Evolutionary conservation across 2,888 invertebrate species (phyloP).

Genomic region (Seira sanloemensis): DNA sequence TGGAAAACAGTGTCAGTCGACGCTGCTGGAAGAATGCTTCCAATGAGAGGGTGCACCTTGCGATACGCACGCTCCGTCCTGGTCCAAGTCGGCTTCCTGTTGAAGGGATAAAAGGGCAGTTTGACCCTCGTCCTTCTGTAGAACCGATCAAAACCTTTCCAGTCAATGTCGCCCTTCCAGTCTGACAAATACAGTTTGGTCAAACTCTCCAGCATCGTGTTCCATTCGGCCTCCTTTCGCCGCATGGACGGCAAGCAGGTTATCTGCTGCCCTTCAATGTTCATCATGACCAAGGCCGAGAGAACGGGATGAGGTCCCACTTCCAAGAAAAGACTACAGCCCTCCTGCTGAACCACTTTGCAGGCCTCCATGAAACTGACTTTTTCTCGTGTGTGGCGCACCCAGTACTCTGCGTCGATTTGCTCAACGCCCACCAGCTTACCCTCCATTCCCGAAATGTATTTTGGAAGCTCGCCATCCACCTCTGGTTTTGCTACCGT

Average conservation of each 20-base stretch:
- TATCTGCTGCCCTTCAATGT: not conserved
- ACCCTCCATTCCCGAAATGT: conserved; percentile 58
- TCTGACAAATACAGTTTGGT: conserved; percentile 38
- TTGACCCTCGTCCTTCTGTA: not conserved
- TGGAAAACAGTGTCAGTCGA: conserved; percentile 14
- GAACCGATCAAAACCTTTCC: conserved; percentile 23
- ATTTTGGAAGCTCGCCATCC: not conserved
- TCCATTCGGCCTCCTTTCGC: conserved; percentile 24
- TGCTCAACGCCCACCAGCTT: conserved; percentile 18
- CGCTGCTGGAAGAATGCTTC: conserved; percentile 18
- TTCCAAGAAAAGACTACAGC: conserved; percentile 13
- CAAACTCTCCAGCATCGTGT: conserved; percentile 23
- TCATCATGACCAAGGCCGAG: conserved; percentile 13
- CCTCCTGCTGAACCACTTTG: not conserved
- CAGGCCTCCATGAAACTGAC: conserved; percentile 49
- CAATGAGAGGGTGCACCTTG: conserved; percentile 53
- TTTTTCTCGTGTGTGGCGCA: conserved; percentile 55
- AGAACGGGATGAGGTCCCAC: conserved; percentile 21
- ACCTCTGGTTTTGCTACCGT: not conserved
- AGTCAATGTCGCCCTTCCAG: not conserved
- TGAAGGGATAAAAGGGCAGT: conserved; percentile 55
- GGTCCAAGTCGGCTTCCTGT: conserved; percentile 49
- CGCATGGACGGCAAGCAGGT: conserved; percentile 28
- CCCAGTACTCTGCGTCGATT: conserved; percentile 55
- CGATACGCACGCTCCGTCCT: not conserved